Evolutionary conservation across 2,888 invertebrate genomes (phyloP), one percentile per base, ranked within the genome.

Genomic region (Agrotis clavis): DNA sequence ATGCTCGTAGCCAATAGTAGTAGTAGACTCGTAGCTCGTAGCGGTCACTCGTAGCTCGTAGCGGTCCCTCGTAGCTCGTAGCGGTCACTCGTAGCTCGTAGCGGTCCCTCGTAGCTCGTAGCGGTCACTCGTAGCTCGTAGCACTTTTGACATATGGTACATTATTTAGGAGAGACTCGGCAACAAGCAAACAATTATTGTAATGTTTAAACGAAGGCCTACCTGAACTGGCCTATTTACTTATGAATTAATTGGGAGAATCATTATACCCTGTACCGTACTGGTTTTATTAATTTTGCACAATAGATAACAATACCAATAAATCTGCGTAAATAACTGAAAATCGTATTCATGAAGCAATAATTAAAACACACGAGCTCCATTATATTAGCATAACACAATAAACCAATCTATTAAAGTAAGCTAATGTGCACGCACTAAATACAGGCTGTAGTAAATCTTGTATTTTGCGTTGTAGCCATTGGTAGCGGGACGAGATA

Each of bases 401-500:
- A 78, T 82, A 82, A 79, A 65, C 59, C 54, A 62, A 79, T 70
- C 79, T 70, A 82, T 83, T 75, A 79, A 84, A 72, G 64, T 76
- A 78, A 81, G 78, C 69, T 75, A 81, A 84, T 81, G 71, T 78
- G 75, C 74, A 79, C 80, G 75, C 66, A 80, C 77, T 79, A 82
- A 86, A 85, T 87, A 88, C 86, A 65, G 81, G 80, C 67, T 68
- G 75, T 85, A 81, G 85, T 86, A 89, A 86, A 89, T 88, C 84
- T 87, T 82, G 87, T 84, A 87, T 87, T 85, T 85, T 87, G 84
- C 82, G 86, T 89, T 82, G 81, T 85, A 85, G 79, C 85, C 82
- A 84, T 85, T 87, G 85, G 79, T 85, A 86, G 88, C 81, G 87
- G 85, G 86, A 91, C 84, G 89, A 90, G 90, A 91, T 92, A 92